Conservation (phyloP, 1,140 invertebrate genomes). For the Latrodectus geometricus region DNA sequence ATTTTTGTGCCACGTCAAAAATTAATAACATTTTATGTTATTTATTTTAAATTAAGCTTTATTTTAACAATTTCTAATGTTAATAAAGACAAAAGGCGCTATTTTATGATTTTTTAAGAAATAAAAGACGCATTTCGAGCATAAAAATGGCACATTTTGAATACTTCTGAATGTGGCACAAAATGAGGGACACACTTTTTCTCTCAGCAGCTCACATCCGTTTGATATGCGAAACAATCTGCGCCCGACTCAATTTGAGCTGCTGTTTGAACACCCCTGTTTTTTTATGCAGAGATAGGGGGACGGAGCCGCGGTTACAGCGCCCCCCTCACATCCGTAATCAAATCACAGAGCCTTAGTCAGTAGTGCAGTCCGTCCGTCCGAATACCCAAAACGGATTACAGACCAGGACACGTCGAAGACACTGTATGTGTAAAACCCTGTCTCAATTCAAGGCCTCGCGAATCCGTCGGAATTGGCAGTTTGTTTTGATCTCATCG, state of each 20-base stretch:
- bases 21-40: no score
- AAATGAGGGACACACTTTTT: not conserved
- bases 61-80: no score
- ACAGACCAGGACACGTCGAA: constrained; percentile 31
- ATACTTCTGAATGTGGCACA: not conserved
- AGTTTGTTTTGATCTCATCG: constrained; percentile 55
- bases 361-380: constrained; percentile 21
- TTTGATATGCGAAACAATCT: constrained; percentile 45
- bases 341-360: constrained; percentile 45
- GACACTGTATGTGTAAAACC: constrained; percentile 38
- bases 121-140: no score
- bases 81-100: no score
- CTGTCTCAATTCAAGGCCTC: not conserved
- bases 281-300: constrained; percentile 28
- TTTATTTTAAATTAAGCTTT: no score
- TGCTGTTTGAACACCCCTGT: constrained; percentile 39
- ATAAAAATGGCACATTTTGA: not conserved
- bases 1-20: no score
- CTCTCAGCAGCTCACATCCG: not conserved
- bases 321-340: constrained; percentile 13
- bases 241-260: constrained; percentile 33
- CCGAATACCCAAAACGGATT: constrained; percentile 43
- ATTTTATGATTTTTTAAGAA: no score
- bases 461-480: constrained; percentile 18
- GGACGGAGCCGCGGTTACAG: not conserved